phyloP scores from a whole-genome alignment of 2,113 vertebrate species.

The Tetraodon nigroviridis region DNA sequence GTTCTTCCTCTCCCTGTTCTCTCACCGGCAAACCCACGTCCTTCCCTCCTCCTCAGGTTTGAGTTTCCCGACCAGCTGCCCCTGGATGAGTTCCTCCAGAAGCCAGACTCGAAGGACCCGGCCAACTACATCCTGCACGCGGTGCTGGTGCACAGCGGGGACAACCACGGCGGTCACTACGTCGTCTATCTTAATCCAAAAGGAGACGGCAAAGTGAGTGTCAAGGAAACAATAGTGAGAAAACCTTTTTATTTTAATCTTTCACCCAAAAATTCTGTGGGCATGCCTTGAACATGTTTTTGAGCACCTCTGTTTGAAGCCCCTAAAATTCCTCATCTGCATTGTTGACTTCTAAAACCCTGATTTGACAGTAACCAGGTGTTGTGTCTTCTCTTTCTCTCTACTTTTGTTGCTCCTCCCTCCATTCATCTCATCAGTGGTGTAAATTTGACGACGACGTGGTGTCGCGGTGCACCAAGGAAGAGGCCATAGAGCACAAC shows the following conservation, averaged over 20 bases:
- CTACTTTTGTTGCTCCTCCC: background rate
- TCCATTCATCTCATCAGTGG: conserved; percentile 75
- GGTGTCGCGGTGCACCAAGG: conserved; percentile 96
- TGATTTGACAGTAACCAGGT: background rate
- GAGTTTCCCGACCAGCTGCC: conserved; percentile 97
- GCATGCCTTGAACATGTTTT: background rate
- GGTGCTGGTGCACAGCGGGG: conserved; percentile 96
- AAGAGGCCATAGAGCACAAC: conserved; percentile 98
- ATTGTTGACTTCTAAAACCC: background rate
- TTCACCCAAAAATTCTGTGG: conserved; percentile 31
- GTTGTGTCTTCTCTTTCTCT: conserved; percentile 25
- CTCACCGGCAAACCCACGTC: background rate
- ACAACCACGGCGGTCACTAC: conserved; percentile 98
- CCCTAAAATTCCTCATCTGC: no score
- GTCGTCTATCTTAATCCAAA: conserved; percentile 99
- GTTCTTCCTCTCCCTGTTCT: background rate
- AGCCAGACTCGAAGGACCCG: conserved; percentile 94
- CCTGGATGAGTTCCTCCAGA: conserved; percentile 98
- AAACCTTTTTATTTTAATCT: conserved; percentile 39
- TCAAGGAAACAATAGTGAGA: conserved; percentile 77
- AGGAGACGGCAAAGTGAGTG: conserved; percentile 96
- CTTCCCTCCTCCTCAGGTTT: conserved; percentile 76
- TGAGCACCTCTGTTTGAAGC: no score
- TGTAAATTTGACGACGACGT: conserved; percentile 98
- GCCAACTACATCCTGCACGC: conserved; percentile 98